Evolutionary conservation across 2,888 invertebrate genomes (phyloP), one percentile per base, ranked within the genome.

Genomic region (Alloscopus bannaensis): DNA sequence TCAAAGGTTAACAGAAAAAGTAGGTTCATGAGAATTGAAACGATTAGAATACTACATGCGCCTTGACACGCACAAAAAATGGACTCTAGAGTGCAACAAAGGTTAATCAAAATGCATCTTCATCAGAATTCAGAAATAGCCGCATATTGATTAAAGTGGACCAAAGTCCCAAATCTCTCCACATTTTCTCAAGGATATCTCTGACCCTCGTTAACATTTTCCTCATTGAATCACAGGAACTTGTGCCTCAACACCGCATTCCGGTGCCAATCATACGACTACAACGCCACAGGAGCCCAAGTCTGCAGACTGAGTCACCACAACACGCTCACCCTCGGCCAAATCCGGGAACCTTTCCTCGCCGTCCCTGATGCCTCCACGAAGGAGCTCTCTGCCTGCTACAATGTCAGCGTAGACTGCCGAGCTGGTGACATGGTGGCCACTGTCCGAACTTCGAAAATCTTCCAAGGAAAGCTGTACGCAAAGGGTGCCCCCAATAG

Each of bases 401-500:
- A 97, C 91, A 97, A 97, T 89, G 96, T 97, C 60, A 95, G 94
- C 86, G 95, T 97, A 87, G 95, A 96, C 89, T 97, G 97, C 88
- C 93, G 95, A 72, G 92, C 95, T 29, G 94, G 95, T 69, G 96
- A 97, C 88, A 97, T 97, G 97, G 92, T 96, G 78, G 96, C 96
- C 42, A 92, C 93, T 85, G 96, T 97, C 87, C 94, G 95, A 89
- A 97, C 97, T 72, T 95, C 94, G 84, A 95, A 95, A 89, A 90
- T 97, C 78, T 97, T 97, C 90, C 95, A 95, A 88, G 97, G 97
- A 84, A 97, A 97, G 90, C 94, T 97, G 84, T 97, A 97, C 89
- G 96, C 96, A 81, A 97, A 97, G 89, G 95, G 96, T 81, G 95
- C 95, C 85, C 97, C 97, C 68, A 96, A 95, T 89, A 95, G 95